These are phyloP conservation scores for Hydropsyche betteni DNA, from an alignment of 2,888 invertebrate species.

Conservation along the genomic window DNA sequence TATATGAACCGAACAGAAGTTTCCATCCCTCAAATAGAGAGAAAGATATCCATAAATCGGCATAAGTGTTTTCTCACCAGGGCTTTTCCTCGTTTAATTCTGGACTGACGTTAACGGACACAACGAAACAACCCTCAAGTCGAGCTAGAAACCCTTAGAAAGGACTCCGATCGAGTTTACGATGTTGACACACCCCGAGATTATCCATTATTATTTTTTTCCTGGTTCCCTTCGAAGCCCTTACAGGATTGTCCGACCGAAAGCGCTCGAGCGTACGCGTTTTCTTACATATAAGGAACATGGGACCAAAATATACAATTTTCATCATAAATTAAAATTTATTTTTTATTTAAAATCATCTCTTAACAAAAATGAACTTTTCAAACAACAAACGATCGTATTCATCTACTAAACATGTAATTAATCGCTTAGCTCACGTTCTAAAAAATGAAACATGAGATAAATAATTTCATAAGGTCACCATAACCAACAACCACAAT, in stretches of 20 bases:
- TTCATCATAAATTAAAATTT: background rate
- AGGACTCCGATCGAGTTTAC: slow-evolving; percentile 25
- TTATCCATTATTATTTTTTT: slow-evolving; percentile 30
- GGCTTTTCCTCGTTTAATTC: slow-evolving; percentile 12
- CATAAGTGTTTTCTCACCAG: slow-evolving; percentile 14
- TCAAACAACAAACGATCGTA: no score
- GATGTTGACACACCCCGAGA: slow-evolving; percentile 23
- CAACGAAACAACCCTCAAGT: slow-evolving; percentile 26
- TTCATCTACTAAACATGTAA: no score
- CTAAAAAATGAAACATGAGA: no score
- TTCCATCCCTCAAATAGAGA: no score
- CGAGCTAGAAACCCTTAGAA: slow-evolving; percentile 5
- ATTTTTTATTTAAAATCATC: no score
- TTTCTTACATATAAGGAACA: background rate
- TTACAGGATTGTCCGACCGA: background rate
- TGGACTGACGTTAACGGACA: background rate
- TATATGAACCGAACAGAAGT: no score
- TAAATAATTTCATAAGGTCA: no score
- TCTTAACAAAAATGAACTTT: no score
- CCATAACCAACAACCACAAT: no score
- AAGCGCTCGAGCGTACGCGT: background rate
- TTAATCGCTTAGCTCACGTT: no score
- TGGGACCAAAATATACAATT: background rate
- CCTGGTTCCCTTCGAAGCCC: background rate
- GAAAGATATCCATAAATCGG: slow-evolving; percentile 4